Evolutionary conservation across 2,113 vertebrate species (phyloP).

Genomic region (Crypturellus undulatus): DNA sequence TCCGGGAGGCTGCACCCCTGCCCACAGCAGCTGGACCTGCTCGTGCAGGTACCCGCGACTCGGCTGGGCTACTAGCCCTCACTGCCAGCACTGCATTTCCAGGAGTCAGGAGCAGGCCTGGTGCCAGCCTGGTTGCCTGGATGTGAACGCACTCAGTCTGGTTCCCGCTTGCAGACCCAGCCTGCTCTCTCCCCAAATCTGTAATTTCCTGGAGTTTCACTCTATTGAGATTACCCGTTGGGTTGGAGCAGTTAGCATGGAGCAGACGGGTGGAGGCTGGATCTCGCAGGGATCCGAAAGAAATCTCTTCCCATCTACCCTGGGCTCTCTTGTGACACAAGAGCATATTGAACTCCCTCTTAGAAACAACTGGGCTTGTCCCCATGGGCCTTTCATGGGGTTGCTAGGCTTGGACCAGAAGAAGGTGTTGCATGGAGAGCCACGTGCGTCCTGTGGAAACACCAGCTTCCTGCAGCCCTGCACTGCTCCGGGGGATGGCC

Average conservation of each 20-base stretch:
- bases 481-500: neutral
- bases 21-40: neutral
- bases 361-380: neutral
- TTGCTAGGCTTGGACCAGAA: neutral
- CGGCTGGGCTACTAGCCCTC: neutral
- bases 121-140: neutral
- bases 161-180: neutral
- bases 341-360: fast-evolving
- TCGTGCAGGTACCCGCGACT: neutral
- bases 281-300: neutral
- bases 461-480: neutral
- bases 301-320: neutral
- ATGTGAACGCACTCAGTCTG: fast-evolving
- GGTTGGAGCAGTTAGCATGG: neutral
- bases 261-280: neutral
- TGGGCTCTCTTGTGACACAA: neutral
- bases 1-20: neutral
- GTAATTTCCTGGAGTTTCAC: neutral
- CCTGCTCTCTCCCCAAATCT: neutral
- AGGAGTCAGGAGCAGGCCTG: neutral
- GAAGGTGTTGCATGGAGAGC: neutral
- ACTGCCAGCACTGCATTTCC: neutral
- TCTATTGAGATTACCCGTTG: neutral
- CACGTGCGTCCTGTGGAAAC: neutral
- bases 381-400: neutral